These are phyloP conservation scores for Myrmophylax atrothorax DNA, from an alignment of 2,113 vertebrate genomes.

Conservation along the genomic window DNA sequence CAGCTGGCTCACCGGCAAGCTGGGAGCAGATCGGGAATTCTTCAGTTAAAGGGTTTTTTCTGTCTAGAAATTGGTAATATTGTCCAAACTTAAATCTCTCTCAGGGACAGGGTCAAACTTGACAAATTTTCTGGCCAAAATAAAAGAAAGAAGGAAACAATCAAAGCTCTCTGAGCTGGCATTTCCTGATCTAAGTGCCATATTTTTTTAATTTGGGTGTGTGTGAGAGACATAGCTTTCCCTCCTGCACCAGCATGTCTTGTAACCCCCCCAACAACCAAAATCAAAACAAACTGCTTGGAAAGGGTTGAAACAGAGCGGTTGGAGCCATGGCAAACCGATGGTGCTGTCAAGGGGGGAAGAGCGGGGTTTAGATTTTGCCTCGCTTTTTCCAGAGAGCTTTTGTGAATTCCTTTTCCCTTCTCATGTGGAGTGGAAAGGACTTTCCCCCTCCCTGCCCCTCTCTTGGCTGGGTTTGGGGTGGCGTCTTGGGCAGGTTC, in stretches of 20 bases:
- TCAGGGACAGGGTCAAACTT: not conserved
- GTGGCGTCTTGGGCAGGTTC: fast-evolving
- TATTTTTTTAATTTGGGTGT: slow-evolving; percentile 26
- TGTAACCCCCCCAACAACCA: not conserved
- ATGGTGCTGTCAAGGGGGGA: fast-evolving
- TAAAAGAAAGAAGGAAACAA: not conserved
- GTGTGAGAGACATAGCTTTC: not conserved
- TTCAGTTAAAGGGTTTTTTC: not conserved
- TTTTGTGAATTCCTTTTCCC: not conserved
- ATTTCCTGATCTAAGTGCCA: not conserved
- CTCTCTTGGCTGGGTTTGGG: not conserved
- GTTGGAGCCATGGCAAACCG: not conserved
- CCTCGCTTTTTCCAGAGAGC: not conserved
- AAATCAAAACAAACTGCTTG: not conserved
- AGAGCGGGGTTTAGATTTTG: not conserved
- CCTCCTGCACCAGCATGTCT: not conserved
- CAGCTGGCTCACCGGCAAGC: not conserved
- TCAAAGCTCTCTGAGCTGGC: not conserved
- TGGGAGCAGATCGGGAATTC: not conserved
- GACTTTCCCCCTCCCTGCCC: not conserved
- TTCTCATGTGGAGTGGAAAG: fast-evolving
- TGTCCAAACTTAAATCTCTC: not conserved
- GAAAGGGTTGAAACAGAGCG: not conserved
- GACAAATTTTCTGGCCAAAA: not conserved
- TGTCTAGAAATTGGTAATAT: not conserved